Base-by-base conservation (phyloP, 2,797 vertebrate species). In the Coregonus sp. region DNA sequence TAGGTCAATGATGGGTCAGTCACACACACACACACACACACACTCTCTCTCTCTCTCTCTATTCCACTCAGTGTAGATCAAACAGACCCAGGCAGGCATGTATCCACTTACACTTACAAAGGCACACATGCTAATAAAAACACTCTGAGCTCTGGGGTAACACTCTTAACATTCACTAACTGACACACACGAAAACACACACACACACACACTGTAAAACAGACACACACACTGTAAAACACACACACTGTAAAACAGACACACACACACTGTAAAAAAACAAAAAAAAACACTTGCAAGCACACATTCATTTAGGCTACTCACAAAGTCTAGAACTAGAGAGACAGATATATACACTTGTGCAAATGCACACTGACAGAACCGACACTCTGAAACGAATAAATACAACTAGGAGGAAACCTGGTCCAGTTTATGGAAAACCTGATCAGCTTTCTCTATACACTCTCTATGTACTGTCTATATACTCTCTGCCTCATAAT, bases 51-150 rank as follows among this genome's bases (percentile, higher is more conserved):
- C 31, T 33, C 40, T 47, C 40, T 47, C 40, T 47, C 40, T 47
- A 47, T 11, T 47, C 20, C 52, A 82, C 84, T 77, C 82, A 79
- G 6, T 7, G 9, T 79, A 92, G 87, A 90, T 92, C 89, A 91
- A 92, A 90, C 87, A 86, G 84, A 88, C 20, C 9, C 59, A 35
- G 80, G 79, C 79, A 72, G 76, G 80, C 14, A 2, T 82, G 72
- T 81, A 86, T 82, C 88, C 85, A 86, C 82, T 70, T 70, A 86
- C 80, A 82, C 91, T 29, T 84, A 80, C 77, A 80, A 82, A 40
- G 40, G 9, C 40, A 84, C 91, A 91, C 82, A 86, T 92, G 92
- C 88, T 91, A 90, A 92, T 91, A 92, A 93, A 90, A 81, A 85
- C 90, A 91, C 87, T 85, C 87, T 88, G 88, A 86, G 90, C 86